phyloP scores from a whole-genome alignment of 2,113 vertebrate genomes.

The Barbus barbus region DNA sequence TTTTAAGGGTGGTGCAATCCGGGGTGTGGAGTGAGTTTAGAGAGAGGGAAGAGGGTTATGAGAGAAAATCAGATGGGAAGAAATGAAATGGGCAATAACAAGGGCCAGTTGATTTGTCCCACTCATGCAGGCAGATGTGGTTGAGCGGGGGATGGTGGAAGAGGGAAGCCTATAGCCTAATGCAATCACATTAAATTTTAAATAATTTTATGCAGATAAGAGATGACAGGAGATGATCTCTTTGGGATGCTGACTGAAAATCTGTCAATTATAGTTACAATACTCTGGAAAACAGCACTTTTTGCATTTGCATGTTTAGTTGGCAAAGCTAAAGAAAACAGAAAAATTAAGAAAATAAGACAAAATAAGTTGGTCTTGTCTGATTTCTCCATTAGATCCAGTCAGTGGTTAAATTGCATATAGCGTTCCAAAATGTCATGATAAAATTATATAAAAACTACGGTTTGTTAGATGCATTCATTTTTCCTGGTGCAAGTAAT shows the following conservation, averaged over 20 bases:
- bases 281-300: conserved; percentile 73
- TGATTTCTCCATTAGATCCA: neutral
- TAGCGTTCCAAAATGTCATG: neutral
- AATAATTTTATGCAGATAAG: conserved; percentile 79
- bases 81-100: conserved; percentile 11
- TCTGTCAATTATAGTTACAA: conserved; percentile 74
- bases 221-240: conserved; percentile 80
- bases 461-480: neutral
- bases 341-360: neutral
- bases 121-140: neutral
- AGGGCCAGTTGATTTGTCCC: neutral
- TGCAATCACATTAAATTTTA: conserved; percentile 79
- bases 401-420: neutral
- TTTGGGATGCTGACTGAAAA: conserved; percentile 75
- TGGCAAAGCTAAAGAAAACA: conserved; percentile 69
- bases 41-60: neutral
- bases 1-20: neutral
- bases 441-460: neutral
- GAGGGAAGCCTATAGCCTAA: conserved; percentile 69
- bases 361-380: neutral
- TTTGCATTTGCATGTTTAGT: conserved; percentile 68
- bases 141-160: conserved; percentile 48
- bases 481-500: neutral
- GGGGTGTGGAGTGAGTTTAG: neutral
- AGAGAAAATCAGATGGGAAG: neutral